Evolutionary conservation across 2,797 vertebrate genomes (phyloP), one percentile per base, ranked within the genome.

Genomic region (Distichodus sexfasciatus): DNA sequence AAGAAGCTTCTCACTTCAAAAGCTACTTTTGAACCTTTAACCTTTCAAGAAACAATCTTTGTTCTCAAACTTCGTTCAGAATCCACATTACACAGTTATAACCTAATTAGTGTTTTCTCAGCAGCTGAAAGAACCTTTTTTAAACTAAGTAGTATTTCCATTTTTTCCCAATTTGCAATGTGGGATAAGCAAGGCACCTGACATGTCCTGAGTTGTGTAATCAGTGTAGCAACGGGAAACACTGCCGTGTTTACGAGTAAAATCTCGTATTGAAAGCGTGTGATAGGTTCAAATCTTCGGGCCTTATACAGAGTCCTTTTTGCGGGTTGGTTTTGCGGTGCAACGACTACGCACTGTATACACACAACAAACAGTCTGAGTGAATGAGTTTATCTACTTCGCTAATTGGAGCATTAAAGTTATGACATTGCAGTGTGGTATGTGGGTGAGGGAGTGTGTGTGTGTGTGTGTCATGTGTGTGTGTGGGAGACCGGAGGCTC

Each of bases 401-500:
- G 28, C 36, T 54, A 44, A 63, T 23, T 29, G 12, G 31, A 47
- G 23, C 12, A 46, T 61, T 44, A 33, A 33, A 17, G 15, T 11
- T 44, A 12, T 23, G 10, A 31, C 6, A 47, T 31, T 46, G 50
- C 9, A 21, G 21, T 55, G 40, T 35, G 44, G 21, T 68, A 19
- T 38, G 23, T 46, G 19, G 62, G 8, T 26, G 33, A 29, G 8
- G 24, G 21, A 38, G 54, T 66, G 15, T 48, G 26, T 63, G 24
- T 31, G 15, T 53, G 26, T 29, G 33, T 38, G 19, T 41, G 33
- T 12, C 26, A 33, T 6, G 26, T 26, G 6, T 21, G 59, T 35
- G 26, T 33, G 10, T 23, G 43, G 40, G 53, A 23, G 40, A 70
- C 66, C 64, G 46, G 53, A 79, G 11, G 48, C 35, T 75, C 55